These are phyloP conservation scores for Acyrthosiphon pisum DNA, from an alignment of 1,140 invertebrate species.

Conservation along the genomic window DNA sequence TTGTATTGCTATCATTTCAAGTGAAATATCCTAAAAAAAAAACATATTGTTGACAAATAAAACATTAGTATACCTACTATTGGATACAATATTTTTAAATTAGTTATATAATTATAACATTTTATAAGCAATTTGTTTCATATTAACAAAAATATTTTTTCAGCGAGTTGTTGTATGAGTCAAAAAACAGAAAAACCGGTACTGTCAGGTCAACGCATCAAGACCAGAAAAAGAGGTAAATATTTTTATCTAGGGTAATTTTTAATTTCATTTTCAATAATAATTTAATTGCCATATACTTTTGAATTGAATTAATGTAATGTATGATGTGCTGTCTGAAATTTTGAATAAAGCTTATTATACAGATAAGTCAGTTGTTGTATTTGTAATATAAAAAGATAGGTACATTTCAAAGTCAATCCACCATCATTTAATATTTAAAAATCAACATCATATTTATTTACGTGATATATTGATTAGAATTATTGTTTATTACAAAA, in stretches of 20 bases:
- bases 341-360: neutral
- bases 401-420: too few relatives aligned
- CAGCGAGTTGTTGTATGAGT: constrained; percentile 99
- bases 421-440: too few relatives aligned
- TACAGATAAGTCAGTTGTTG: too few relatives aligned
- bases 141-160: constrained; percentile 64
- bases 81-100: neutral
- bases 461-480: too few relatives aligned
- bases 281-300: neutral
- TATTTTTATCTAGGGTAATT: neutral
- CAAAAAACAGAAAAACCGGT: constrained; percentile 99
- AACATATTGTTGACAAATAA: neutral
- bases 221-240: constrained; percentile 99
- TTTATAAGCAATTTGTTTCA: neutral
- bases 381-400: too few relatives aligned
- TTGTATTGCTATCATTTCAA: neutral
- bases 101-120: neutral
- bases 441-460: too few relatives aligned
- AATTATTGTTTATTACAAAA: neutral
- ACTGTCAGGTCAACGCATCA: constrained; percentile 99
- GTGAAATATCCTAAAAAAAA: neutral
- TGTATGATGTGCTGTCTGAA: neutral
- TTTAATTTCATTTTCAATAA: neutral
- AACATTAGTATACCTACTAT: neutral
- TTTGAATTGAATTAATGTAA: neutral